These are phyloP conservation scores for Polymixis flavicincta DNA, from an alignment of 2,888 invertebrate species.

Conservation along the genomic window DNA sequence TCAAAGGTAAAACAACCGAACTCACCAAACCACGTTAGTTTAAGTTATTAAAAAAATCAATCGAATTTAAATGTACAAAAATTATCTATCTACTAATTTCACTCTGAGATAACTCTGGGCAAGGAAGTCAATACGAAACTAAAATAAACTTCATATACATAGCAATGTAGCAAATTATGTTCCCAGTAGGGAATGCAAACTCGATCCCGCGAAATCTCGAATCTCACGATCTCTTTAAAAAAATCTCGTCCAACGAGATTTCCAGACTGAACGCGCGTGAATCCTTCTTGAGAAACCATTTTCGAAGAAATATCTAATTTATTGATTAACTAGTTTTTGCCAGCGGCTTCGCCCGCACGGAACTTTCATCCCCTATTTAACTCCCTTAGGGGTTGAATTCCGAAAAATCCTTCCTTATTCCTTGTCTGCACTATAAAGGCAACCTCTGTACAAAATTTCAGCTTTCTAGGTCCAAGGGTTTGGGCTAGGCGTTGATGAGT, in stretches of 20 bases:
- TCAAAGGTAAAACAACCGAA: background rate
- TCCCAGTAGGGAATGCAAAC: background rate
- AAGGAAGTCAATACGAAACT: background rate
- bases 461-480: too few species aligned
- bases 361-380: too few species aligned
- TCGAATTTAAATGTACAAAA: background rate
- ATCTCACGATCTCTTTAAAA: background rate
- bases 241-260: background rate
- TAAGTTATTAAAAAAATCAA: background rate
- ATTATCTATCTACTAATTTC: background rate
- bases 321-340: background rate
- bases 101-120: background rate
- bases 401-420: too few species aligned
- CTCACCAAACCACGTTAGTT: background rate
- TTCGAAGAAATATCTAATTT: background rate
- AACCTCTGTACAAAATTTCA: too few species aligned
- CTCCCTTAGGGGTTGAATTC: too few species aligned
- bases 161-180: background rate
- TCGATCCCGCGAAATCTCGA: background rate
- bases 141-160: background rate
- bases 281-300: background rate
- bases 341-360: too few species aligned
- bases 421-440: too few species aligned
- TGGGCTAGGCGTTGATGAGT: too few species aligned
- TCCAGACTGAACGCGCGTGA: background rate